A percentile compares a stretch with the other conserved stretches of the same genome.
Evolutionary conservation across 2,113 vertebrate species (phyloP).

Genomic region (Taxidea taxus): DNA sequence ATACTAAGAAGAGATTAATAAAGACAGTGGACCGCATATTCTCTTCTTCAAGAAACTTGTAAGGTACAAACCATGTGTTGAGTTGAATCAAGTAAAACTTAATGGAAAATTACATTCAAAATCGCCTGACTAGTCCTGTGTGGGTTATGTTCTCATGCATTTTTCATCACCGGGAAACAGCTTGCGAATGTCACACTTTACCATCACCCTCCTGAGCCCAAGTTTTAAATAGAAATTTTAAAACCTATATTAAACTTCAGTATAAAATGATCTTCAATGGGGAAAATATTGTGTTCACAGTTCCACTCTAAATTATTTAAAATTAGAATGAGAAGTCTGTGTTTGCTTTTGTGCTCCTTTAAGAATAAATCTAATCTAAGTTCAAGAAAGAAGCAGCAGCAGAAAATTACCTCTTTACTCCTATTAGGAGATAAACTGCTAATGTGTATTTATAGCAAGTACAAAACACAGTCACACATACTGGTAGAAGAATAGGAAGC

Average conservation of each 20-base stretch:
- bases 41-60: constrained; percentile 47
- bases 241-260: constrained; percentile 74
- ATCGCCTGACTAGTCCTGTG: constrained; percentile 80
- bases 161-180: constrained; percentile 84
- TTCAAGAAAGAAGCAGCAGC: constrained; percentile 2
- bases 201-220: constrained; percentile 66
- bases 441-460: neutral
- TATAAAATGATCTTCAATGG: constrained; percentile 70
- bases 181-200: constrained; percentile 83
- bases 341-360: constrained; percentile 56
- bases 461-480: neutral
- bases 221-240: constrained; percentile 74
- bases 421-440: neutral
- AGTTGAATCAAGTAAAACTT: constrained; percentile 72
- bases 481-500: neutral
- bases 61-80: constrained; percentile 58
- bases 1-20: neutral
- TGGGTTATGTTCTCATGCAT: constrained; percentile 83
- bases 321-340: constrained; percentile 60
- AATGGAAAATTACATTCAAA: constrained; percentile 81
- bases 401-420: neutral
- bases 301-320: constrained; percentile 71
- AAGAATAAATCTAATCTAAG: constrained; percentile 59
- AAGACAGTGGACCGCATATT: neutral
- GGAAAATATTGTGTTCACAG: constrained; percentile 77